Base-by-base conservation (phyloP, 1,140 invertebrate genomes). In the Ruditapes philippinarum region DNA sequence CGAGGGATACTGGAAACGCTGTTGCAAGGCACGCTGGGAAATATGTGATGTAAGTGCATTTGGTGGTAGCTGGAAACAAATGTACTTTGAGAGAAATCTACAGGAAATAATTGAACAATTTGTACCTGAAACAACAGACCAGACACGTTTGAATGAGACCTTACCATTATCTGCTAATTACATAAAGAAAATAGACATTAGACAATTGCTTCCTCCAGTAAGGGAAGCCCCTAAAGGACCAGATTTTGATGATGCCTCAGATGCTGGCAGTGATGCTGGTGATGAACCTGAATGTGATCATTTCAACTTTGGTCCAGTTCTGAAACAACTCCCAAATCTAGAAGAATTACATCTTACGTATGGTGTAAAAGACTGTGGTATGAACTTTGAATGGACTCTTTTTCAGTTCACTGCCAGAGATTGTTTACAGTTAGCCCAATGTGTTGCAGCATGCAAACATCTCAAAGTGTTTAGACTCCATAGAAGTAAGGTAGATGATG, bases 301-400 rank as follows among this genome's bases (percentile, higher is more conserved):
- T 92, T 95, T 96, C 90, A 95, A 95, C 90, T 96, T 96, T 91
- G 92, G 84, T 25, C 92, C 93, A 54, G 92, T 96, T 22, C 83
- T 96, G 25, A 93, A 93, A 78, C 81, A 87, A 49, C 91, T 96
- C 60, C 93, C 94, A 9, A 92, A 93, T 84, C 82, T 96, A n/a
- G 91, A 94, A 90, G 95, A 96, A 76, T 84, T 96, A 9, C 91
- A 93, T 73, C 76, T 96, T 25, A 93, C 93, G n/a, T 96, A 95
- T 92, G 94, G 94, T 45, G 95, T 96, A 0, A 91, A 90, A 84
- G 95, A 96, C 89, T 96, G 95, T 92, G 96, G 96, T 25, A 96
- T 96, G 95, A 96, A 96, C 90, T 96, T 96, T 94, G 95, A 96
- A 83, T 96, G 96, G 96, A 95, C 94, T 89, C 87, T 96, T 36